Conservation (phyloP, 2,113 vertebrate genomes). For the Cephalopterus ornatus region DNA sequence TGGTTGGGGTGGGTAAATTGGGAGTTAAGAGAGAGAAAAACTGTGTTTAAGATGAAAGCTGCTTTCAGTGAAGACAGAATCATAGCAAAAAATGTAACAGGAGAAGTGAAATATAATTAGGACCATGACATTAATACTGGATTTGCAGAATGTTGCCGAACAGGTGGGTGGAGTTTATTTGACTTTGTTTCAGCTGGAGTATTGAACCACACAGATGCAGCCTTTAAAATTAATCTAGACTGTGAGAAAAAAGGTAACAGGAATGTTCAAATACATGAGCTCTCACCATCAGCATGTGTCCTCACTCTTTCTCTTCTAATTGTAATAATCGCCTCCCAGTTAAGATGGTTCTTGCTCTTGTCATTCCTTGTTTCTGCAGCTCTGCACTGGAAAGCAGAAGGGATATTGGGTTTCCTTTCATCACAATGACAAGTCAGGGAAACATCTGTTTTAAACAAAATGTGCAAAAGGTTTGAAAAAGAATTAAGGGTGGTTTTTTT, state of each 20-base stretch:
- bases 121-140: constrained; percentile 47
- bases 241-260: constrained; percentile 34
- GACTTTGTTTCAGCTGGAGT: constrained; percentile 10
- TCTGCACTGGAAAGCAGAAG: constrained; percentile 29
- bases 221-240: constrained; percentile 1
- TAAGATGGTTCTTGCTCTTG: background rate
- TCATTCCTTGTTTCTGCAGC: constrained; percentile 41
- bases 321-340: background rate
- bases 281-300: background rate
- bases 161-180: constrained; percentile 64
- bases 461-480: constrained; percentile 46
- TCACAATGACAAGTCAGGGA: constrained; percentile 32
- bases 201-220: background rate
- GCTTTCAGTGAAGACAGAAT: background rate
- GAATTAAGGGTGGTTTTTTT: background rate
- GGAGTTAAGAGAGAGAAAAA: background rate
- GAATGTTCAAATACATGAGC: background rate
- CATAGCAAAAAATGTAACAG: constrained; percentile 24
- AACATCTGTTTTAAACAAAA: constrained; percentile 70
- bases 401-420: constrained; percentile 59
- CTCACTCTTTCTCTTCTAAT: background rate
- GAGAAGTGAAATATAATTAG: constrained; percentile 48
- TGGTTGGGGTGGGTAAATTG: background rate
- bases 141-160: constrained; percentile 10
- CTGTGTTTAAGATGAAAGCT: background rate